phyloP scores from a whole-genome alignment of 35 echinoderm and acorn worm species.

The Lytechinus pictus region DNA sequence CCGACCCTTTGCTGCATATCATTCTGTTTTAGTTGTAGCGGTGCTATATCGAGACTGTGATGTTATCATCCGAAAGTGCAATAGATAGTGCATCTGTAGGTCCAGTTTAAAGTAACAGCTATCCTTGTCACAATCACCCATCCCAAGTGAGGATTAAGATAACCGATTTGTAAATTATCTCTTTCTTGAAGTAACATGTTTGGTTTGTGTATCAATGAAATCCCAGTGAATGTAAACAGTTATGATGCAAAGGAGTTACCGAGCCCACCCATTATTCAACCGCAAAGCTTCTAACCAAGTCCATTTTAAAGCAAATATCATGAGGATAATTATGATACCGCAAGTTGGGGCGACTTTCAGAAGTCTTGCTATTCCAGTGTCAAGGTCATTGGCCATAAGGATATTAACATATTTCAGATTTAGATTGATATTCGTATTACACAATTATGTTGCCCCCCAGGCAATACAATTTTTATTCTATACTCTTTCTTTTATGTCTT shows the following conservation, averaged over 20 bases:
- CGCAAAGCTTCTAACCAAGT: background rate
- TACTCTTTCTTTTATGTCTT: background rate
- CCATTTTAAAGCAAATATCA: background rate
- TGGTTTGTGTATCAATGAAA: background rate
- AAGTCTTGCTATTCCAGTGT: no score
- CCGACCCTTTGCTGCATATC: no score
- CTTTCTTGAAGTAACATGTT: background rate
- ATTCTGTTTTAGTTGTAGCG: no score
- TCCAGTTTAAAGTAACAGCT: background rate
- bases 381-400: no score
- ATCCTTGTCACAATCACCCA: background rate
- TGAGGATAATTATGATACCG: no score
- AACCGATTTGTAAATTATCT: background rate
- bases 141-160: background rate
- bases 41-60: no score
- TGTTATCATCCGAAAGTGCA: background rate
- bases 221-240: background rate
- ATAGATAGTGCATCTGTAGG: background rate
- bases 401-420: no score
- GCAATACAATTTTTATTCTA: no score
- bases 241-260: background rate
- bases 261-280: background rate
- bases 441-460: no score
- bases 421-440: no score
- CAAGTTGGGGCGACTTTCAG: no score